Percentiles rank a stretch among this genome's conserved stretches.
Conservation (phyloP, 2,113 vertebrate genomes). For the Xenopus tropicalis region UCB_Xtro_10.0 CM004450.2:137288501-137289000, state of each 20-base stretch:
- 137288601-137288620: constrained; percentile 82
- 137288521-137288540: constrained; percentile 51
- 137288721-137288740: constrained; percentile 73
- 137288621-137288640: constrained; percentile 92
- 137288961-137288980: no score
- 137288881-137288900: no score
- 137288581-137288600: constrained; percentile 73
- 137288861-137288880: no score
- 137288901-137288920: no score
- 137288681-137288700: no score
- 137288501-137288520: constrained; percentile 85
- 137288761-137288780: constrained; percentile 51
- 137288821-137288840: constrained; percentile 83
- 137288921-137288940: no score
- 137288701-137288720: no score
- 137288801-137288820: constrained; percentile 83
- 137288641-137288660: constrained; percentile 64
- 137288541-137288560: constrained; percentile 72
- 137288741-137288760: constrained; percentile 73
- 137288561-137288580: constrained; percentile 80
- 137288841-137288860: constrained; percentile 53
- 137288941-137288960: no score
- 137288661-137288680: no score
- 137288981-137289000: no score
- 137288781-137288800: constrained; percentile 73